Conservation (phyloP, 2,113 vertebrate genomes). For the Oriolus oriolus region DNA sequence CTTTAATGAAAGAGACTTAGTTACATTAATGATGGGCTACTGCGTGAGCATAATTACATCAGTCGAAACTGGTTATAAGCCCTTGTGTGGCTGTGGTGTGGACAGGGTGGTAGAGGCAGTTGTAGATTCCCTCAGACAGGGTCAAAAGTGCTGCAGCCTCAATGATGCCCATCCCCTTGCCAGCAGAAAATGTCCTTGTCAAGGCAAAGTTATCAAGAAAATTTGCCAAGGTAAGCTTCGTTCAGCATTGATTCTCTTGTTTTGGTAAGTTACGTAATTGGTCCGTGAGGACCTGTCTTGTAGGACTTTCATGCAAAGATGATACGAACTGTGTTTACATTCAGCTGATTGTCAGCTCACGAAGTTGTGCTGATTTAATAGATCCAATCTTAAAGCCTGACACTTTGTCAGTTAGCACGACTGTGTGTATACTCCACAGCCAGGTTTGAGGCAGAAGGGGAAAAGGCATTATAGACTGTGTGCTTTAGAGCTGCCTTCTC, state of each 20-base stretch:
- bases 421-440: not conserved
- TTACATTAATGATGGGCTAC: slow-evolving; percentile 34
- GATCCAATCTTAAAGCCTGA: not conserved
- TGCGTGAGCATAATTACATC: slow-evolving; percentile 14
- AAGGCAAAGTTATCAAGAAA: slow-evolving; percentile 8
- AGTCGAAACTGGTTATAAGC: slow-evolving; percentile 23
- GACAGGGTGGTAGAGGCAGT: not conserved
- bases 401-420: not conserved
- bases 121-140: slow-evolving; percentile 1
- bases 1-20: slow-evolving; percentile 32
- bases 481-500: not conserved
- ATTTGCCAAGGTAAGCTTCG: slow-evolving; percentile 9
- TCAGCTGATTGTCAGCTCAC: not conserved
- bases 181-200: slow-evolving; percentile 38
- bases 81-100: not conserved
- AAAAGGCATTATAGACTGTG: not conserved
- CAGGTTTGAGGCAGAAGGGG: not conserved
- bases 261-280: not conserved
- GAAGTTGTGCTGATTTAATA: not conserved
- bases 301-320: not conserved
- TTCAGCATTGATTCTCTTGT: slow-evolving; percentile 1
- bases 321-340: not conserved
- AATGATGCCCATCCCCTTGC: slow-evolving; percentile 18
- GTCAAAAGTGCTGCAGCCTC: slow-evolving; percentile 39
- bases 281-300: not conserved